These are phyloP conservation scores for Tortricodes alternella DNA, from an alignment of 2,888 invertebrate species.

Conservation along the genomic window DNA sequence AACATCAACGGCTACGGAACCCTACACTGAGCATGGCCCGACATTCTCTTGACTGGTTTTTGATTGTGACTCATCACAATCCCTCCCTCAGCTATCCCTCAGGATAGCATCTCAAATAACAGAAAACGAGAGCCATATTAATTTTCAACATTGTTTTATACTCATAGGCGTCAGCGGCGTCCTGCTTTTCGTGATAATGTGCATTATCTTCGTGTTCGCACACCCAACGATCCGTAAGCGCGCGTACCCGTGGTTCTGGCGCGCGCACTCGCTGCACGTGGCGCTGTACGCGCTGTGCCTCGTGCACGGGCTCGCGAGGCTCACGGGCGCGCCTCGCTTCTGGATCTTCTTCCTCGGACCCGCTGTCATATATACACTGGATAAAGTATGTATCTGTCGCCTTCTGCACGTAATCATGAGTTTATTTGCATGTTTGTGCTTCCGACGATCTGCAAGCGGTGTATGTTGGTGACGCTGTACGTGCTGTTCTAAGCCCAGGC, in stretches of 20 bases:
- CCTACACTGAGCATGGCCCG: too few relatives aligned
- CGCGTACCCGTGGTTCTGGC: slow-evolving; percentile 98
- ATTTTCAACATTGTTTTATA: too few relatives aligned
- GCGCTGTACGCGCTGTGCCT: slow-evolving; percentile 92
- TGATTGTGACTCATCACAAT: too few relatives aligned
- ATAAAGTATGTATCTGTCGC: slow-evolving; percentile 85
- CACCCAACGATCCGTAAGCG: slow-evolving; percentile 95
- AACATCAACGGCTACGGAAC: too few relatives aligned
- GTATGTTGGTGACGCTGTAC: too few relatives aligned
- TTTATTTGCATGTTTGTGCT: too few relatives aligned
- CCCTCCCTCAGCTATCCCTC: too few relatives aligned
- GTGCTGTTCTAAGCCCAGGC: too few relatives aligned
- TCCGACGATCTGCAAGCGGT: too few relatives aligned
- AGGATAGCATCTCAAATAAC: too few relatives aligned
- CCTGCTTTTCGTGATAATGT: slow-evolving; percentile 93
- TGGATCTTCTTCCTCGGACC: slow-evolving; percentile 97
- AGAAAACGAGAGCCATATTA: not conserved
- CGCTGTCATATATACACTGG: slow-evolving; percentile 93
- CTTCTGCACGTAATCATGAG: not conserved
- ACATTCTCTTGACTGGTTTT: too few relatives aligned
- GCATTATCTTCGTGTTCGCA: slow-evolving; percentile 98
- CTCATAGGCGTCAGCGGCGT: slow-evolving; percentile 92
- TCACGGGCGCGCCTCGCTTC: slow-evolving; percentile 95
- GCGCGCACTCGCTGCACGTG: slow-evolving; percentile 94
- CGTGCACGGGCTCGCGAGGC: slow-evolving; percentile 94